Percentiles rank a stretch among this genome's conserved stretches.
These are phyloP conservation scores for Tortricodes alternella DNA, from an alignment of 2,888 invertebrate genomes.

Conservation along the genomic window DNA sequence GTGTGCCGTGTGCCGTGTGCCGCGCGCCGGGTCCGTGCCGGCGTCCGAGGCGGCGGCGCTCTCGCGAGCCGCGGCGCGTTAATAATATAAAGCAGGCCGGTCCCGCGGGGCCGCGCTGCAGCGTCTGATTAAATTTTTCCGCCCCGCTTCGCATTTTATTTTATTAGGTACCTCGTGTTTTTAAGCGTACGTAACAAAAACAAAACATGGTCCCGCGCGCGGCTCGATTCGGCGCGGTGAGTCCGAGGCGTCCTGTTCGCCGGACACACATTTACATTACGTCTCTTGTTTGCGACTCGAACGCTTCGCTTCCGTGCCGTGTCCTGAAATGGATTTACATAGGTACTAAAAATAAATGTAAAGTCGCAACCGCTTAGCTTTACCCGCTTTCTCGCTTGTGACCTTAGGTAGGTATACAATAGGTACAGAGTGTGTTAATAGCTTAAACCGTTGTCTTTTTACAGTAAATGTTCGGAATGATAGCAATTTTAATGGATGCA, in stretches of 20 bases:
- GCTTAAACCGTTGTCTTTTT: not conserved
- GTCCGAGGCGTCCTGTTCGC: not conserved
- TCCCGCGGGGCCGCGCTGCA: conserved; percentile 6
- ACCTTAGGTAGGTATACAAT: not conserved
- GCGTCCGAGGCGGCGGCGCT: too few species aligned
- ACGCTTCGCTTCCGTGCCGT: conserved; percentile 12
- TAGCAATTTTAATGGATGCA: too few species aligned
- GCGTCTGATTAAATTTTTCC: conserved; percentile 29
- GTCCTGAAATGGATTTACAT: conserved; percentile 4
- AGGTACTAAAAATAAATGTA: conserved; percentile 14
- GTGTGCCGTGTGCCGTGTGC: conserved; percentile 7
- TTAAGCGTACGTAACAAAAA: not conserved
- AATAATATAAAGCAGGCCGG: conserved; percentile 9
- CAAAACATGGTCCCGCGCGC: not conserved
- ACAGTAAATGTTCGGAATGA: too few species aligned
- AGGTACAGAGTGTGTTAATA: not conserved
- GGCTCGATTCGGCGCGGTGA: not conserved
- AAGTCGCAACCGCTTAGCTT: not conserved
- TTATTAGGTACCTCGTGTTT: conserved; percentile 14
- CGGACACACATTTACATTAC: conserved; percentile 4
- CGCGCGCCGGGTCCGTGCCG: conserved; percentile 14
- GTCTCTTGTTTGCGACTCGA: not conserved
- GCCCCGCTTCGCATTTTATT: conserved; percentile 24
- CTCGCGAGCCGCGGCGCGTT: not conserved
- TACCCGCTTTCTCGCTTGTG: not conserved